Evolutionary conservation across 1,140 invertebrate genomes (phyloP).

Genomic region (Lanistes nyassanus): DNA sequence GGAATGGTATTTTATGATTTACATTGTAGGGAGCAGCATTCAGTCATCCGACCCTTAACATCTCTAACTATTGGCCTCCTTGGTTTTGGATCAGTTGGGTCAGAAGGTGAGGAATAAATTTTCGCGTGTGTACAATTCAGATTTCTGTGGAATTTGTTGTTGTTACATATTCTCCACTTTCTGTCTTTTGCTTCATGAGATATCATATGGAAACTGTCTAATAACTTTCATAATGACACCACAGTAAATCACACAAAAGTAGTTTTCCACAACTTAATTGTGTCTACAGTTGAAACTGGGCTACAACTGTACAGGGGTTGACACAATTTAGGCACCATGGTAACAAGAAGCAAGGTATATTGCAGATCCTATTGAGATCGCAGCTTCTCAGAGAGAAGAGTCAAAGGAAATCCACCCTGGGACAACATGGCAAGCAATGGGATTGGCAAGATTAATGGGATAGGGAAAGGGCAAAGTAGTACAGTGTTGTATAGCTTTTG

Average conservation of each 20-base stretch:
- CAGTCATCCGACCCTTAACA: conserved; percentile 60
- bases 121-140: not conserved
- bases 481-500: not conserved
- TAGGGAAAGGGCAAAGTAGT: not conserved
- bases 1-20: not conserved
- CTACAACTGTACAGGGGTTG: too few species aligned
- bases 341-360: too few species aligned
- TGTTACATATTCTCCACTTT: too few species aligned
- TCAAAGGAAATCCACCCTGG: not conserved
- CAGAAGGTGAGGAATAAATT: conserved; percentile 54
- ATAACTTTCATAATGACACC: too few species aligned
- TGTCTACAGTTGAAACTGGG: too few species aligned
- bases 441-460: not conserved
- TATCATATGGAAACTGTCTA: too few species aligned
- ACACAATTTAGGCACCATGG: too few species aligned
- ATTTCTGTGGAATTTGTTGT: too few species aligned
- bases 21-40: not conserved
- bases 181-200: too few species aligned
- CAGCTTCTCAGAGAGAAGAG: not conserved
- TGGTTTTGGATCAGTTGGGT: conserved; percentile 70
- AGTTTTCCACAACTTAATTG: too few species aligned
- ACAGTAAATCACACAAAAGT: too few species aligned
- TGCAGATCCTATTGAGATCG: not conserved
- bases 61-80: conserved; percentile 70
- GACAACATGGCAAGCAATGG: not conserved